Conservation (phyloP, 30 jellyfish, hydroid and myxozoan genomes). For the Calvadosia cruxmelitensis region DNA sequence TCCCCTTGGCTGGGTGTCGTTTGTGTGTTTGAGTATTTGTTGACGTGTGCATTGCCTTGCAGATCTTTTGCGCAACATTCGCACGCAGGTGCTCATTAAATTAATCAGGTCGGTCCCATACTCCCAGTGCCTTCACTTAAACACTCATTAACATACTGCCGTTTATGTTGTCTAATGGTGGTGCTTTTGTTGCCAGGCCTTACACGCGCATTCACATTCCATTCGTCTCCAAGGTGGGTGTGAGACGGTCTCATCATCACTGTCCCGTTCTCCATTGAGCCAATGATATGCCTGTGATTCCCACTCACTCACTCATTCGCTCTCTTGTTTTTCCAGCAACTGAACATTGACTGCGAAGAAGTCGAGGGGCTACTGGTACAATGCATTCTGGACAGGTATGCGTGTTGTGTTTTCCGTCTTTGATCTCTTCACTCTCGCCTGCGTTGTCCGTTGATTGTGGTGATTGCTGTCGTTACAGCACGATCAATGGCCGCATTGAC, state of each 20-base stretch:
- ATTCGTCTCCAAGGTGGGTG: conserved; percentile 77
- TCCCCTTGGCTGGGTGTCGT: too few relatives aligned
- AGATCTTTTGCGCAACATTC: conserved; percentile 82
- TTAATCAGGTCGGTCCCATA: conserved; percentile 51
- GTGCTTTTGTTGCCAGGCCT: conserved; percentile 37
- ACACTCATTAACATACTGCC: not conserved
- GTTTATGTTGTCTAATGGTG: not conserved
- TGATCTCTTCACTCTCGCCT: too few relatives aligned
- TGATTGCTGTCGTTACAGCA: conserved; percentile 49
- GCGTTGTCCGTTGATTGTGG: too few relatives aligned
- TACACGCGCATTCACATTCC: conserved; percentile 94
- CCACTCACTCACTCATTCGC: not conserved
- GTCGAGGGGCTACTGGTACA: conserved; percentile 92
- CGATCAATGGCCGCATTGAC: conserved; percentile 94
- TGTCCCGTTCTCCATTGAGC: too few relatives aligned
- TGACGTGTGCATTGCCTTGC: not conserved
- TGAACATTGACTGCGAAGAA: conserved; percentile 84
- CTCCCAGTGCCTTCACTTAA: not conserved
- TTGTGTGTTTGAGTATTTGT: too few relatives aligned
- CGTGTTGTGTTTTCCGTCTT: not conserved
- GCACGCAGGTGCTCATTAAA: conserved; percentile 91
- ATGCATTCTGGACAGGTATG: conserved; percentile 88
- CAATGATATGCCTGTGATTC: not conserved
- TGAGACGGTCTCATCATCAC: too few relatives aligned
- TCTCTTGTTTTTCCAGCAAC: conserved; percentile 73